phyloP scores from a whole-genome alignment of 2,888 invertebrate genomes.

The Crematogaster levior region DNA sequence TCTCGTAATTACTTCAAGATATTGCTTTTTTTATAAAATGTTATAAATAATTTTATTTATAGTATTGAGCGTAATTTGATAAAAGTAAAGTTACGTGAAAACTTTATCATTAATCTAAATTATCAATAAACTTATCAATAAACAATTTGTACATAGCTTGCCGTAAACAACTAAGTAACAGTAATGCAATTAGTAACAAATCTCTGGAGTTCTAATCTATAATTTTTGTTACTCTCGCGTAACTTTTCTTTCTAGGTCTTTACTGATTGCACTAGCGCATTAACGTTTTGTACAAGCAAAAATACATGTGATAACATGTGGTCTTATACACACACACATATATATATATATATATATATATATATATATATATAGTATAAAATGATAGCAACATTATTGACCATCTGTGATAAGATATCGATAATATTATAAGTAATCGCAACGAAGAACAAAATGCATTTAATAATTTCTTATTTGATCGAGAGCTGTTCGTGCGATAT shows the following conservation, averaged over 20 bases:
- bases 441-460: not conserved
- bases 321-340: no score
- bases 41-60: not conserved
- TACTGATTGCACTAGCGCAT: not conserved
- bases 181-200: not conserved
- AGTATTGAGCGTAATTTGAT: not conserved
- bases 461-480: constrained; percentile 26
- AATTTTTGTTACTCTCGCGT: not conserved
- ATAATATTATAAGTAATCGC: constrained; percentile 48
- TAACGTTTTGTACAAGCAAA: not conserved
- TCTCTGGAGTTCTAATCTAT: constrained; percentile 12
- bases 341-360: no score
- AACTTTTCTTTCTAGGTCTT: constrained; percentile 3
- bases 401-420: constrained; percentile 70
- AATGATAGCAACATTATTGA: constrained; percentile 9
- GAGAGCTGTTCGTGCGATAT: not conserved
- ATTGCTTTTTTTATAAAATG: not conserved
- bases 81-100: not conserved
- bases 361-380: no score
- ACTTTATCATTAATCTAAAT: constrained; percentile 9
- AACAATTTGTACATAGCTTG: not conserved
- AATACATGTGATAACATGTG: no score
- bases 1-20: not conserved
- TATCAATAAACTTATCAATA: not conserved
- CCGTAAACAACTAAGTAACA: not conserved